Evolutionary conservation across 1,140 invertebrate genomes (phyloP).

Genomic region (Rhagoletis pomonella): DNA sequence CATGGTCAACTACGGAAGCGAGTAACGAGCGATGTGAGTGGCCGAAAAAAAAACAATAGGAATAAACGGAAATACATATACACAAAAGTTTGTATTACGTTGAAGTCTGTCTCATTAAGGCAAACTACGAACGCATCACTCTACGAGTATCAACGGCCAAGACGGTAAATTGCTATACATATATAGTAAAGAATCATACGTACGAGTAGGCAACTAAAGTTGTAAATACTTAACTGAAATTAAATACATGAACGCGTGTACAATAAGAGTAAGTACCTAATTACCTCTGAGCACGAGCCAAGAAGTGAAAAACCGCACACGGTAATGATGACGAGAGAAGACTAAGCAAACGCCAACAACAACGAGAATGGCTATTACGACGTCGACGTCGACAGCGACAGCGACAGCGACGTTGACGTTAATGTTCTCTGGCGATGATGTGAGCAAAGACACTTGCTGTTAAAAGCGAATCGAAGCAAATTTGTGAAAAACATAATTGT

Average conservation of each 20-base stretch:
- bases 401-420: neutral
- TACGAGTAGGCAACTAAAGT: too few species aligned
- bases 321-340: neutral
- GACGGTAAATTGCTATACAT: neutral
- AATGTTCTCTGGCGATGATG: neutral
- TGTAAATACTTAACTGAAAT: too few species aligned
- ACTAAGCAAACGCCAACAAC: neutral
- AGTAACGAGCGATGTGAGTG: neutral
- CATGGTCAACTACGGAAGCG: neutral
- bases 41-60: neutral
- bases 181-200: neutral
- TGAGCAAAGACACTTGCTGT: constrained; percentile 45
- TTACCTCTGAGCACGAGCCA: constrained; percentile 9
- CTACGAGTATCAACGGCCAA: neutral
- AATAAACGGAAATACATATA: neutral
- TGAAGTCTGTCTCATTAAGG: neutral
- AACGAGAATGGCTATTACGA: neutral
- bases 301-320: neutral
- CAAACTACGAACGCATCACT: neutral
- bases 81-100: neutral
- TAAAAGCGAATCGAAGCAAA: constrained; percentile 15
- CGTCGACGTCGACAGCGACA: neutral
- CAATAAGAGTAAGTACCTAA: neutral
- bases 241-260: neutral
- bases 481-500: constrained; percentile 26